phyloP scores from a whole-genome alignment of 2,888 invertebrate genomes.

The Stomorhina lunata region DNA sequence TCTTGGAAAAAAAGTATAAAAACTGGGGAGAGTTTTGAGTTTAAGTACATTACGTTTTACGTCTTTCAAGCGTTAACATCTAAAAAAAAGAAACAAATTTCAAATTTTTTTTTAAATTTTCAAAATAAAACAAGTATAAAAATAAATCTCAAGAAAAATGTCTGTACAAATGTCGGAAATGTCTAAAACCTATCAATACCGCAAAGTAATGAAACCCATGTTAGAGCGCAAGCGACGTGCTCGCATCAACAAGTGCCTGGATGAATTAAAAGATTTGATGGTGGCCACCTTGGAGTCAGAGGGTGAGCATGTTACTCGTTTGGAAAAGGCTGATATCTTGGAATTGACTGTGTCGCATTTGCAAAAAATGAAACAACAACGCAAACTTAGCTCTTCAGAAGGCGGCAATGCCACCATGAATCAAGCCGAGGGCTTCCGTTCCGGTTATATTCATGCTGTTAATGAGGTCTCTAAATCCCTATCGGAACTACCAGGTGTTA shows the following conservation, averaged over 20 bases:
- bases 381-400: constrained; percentile 72
- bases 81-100: neutral
- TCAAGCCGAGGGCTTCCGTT: constrained; percentile 90
- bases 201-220: constrained; percentile 97
- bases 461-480: constrained; percentile 93
- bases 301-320: constrained; percentile 93
- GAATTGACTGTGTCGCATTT: constrained; percentile 93
- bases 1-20: constrained; percentile 57
- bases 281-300: constrained; percentile 86
- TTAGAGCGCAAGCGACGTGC: constrained; percentile 93
- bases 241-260: constrained; percentile 93
- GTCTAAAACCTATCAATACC: constrained; percentile 95
- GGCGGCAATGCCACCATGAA: constrained; percentile 81
- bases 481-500: constrained; percentile 91
- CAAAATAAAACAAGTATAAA: neutral
- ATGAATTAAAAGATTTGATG: constrained; percentile 94
- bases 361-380: constrained; percentile 87
- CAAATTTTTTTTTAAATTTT: neutral
- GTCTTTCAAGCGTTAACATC: constrained; percentile 57
- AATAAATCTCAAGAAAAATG: constrained; percentile 67
- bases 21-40: constrained; percentile 32
- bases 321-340: constrained; percentile 94
- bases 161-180: constrained; percentile 80
- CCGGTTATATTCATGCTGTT: constrained; percentile 93
- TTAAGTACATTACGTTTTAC: constrained; percentile 54